A percentile compares a stretch with the other conserved stretches of the same genome.
phyloP scores from a whole-genome alignment of 1,140 invertebrate species.

The Adelges cooleyi region DNA sequence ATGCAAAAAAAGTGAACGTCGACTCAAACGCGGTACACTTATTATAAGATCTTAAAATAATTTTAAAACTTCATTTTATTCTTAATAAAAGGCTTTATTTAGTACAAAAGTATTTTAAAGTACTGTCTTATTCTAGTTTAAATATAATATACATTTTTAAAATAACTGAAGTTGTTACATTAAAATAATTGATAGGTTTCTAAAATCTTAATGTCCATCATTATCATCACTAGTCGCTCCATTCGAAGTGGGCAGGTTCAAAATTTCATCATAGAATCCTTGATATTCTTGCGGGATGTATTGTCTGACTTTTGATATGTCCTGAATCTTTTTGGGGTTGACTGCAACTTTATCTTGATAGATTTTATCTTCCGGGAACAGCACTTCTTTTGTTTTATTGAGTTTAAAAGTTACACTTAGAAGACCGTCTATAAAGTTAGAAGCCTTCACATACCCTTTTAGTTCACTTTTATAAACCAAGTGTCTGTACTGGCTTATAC shows the following conservation, averaged over 20 bases:
- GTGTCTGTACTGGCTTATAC: background rate
- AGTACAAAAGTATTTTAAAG: background rate
- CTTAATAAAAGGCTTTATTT: background rate
- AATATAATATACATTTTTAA: background rate
- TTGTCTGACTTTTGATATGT: conserved; percentile 15
- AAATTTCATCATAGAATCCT: conserved; percentile 8
- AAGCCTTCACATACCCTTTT: too few relatives aligned
- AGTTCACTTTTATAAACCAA: too few relatives aligned
- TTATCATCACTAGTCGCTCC: background rate
- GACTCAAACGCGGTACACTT: too few relatives aligned
- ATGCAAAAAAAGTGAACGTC: too few relatives aligned
- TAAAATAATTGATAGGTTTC: background rate
- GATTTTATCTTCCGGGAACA: background rate
- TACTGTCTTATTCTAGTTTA: conserved; percentile 7
- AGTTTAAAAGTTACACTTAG: conserved; percentile 4
- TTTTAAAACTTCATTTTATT: background rate
- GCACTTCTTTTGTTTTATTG: background rate
- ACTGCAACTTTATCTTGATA: background rate
- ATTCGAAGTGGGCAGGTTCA: background rate
- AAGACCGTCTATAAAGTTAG: too few relatives aligned
- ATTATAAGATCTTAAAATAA: background rate
- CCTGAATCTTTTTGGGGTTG: background rate
- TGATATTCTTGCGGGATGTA: conserved; percentile 8
- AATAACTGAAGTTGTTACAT: background rate
- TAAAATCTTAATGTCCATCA: background rate